Percentiles rank a stretch among this genome's conserved stretches.
Evolutionary conservation across 2,888 invertebrate species (phyloP).

Genomic region (Dione juno): DNA sequence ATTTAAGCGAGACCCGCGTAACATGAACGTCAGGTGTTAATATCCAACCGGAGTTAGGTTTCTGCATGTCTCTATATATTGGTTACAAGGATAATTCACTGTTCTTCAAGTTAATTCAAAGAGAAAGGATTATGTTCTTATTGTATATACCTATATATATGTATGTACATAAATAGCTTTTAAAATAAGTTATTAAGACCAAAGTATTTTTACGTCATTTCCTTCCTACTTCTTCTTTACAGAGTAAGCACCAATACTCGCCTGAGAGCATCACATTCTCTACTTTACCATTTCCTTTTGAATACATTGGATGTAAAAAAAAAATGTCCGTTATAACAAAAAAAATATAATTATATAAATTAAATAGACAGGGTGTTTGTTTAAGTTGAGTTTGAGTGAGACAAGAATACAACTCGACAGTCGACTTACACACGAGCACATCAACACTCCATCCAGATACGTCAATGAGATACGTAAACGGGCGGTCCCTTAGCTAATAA

Average conservation of each 20-base stretch:
- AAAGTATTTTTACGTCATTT: no score
- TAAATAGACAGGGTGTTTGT: no score
- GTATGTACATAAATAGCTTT: not conserved
- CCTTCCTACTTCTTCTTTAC: no score
- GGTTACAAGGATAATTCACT: constrained; percentile 36
- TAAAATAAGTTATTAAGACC: not conserved
- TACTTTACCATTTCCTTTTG: no score
- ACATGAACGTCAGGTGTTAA: constrained; percentile 34
- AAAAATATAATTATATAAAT: no score
- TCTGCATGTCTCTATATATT: constrained; percentile 36
- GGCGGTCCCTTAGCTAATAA: constrained; percentile 36
- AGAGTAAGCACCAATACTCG: no score
- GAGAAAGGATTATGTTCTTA: constrained; percentile 38
- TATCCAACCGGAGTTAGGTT: constrained; percentile 31
- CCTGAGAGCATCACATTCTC: no score
- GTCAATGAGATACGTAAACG: constrained; percentile 33
- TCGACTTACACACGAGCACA: constrained; percentile 17
- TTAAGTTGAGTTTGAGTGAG: no score
- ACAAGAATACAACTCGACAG: not conserved
- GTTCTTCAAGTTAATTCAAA: constrained; percentile 35
- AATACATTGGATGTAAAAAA: no score
- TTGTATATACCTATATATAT: not conserved
- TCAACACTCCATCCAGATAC: constrained; percentile 17
- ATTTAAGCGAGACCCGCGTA: constrained; percentile 44
- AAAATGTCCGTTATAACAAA: no score